Evolutionary conservation across 2,888 invertebrate genomes (phyloP).

Genomic region (Tachina fera): DNA sequence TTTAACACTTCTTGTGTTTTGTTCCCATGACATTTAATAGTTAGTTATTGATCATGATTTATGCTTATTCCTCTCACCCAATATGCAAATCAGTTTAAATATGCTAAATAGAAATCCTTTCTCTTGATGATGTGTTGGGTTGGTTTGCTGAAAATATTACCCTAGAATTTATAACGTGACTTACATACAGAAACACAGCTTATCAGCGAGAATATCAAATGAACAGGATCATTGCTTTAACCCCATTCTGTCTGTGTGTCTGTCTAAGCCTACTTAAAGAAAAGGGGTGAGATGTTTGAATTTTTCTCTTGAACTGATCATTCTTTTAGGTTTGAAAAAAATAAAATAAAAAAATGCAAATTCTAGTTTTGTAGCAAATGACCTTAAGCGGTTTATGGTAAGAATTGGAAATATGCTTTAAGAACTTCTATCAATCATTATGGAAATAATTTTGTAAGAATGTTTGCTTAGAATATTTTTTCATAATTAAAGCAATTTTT

Average conservation of each 20-base stretch:
- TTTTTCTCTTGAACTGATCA: conserved; percentile 35
- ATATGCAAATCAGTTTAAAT: conserved; percentile 59
- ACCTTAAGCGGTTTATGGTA: conserved; percentile 69
- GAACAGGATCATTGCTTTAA: conserved; percentile 28
- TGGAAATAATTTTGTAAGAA: conserved; percentile 2
- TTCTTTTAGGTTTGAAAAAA: neutral
- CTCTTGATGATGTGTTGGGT: conserved; percentile 46
- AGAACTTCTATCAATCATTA: conserved; percentile 65
- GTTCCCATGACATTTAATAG: conserved; percentile 70
- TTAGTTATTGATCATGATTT: conserved; percentile 60
- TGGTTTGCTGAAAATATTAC: conserved; percentile 50
- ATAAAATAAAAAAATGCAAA: conserved; percentile 66
- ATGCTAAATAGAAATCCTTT: conserved; percentile 17
- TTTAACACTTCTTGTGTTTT: conserved; percentile 57
- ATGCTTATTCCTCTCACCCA: conserved; percentile 6
- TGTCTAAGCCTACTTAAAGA: conserved; percentile 11
- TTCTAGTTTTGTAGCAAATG: conserved; percentile 54
- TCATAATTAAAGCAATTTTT: neutral
- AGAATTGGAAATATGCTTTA: conserved; percentile 41
- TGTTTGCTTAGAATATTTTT: neutral
- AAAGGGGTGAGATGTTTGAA: conserved; percentile 55
- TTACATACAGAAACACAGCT: conserved; percentile 61
- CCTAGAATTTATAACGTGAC: conserved; percentile 64
- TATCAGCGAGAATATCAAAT: conserved; percentile 36
- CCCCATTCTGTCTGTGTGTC: neutral